These are phyloP conservation scores for Crenichthys baileyi DNA, from an alignment of 2,797 vertebrate species.

Conservation along the genomic window DNA sequence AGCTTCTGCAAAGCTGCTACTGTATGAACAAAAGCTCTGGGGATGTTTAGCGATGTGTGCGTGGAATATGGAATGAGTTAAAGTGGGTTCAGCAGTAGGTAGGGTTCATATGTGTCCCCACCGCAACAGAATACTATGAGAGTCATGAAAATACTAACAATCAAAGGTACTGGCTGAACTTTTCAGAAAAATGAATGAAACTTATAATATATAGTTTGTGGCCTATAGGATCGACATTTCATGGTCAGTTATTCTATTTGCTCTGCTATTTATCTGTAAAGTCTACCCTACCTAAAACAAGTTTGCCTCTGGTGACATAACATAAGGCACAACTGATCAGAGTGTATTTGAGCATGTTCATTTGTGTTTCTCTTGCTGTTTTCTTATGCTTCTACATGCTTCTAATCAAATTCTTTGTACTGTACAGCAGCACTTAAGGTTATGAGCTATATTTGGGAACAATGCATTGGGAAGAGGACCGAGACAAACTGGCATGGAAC, in stretches of 20 bases:
- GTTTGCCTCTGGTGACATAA: neutral
- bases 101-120: constrained; percentile 4
- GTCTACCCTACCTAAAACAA: neutral
- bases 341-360: neutral
- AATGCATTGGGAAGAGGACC: neutral
- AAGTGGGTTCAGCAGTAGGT: neutral
- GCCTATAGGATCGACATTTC: neutral
- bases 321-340: neutral
- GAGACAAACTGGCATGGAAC: neutral
- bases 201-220: neutral
- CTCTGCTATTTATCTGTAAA: neutral
- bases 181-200: neutral
- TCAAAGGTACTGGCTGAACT: neutral
- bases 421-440: neutral
- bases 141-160: neutral
- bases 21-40: constrained; percentile 44
- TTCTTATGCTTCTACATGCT: neutral
- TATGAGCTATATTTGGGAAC: neutral
- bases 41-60: constrained; percentile 21
- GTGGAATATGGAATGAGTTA: constrained; percentile 23
- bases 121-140: neutral
- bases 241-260: neutral
- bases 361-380: neutral
- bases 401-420: neutral
- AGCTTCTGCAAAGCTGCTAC: constrained; percentile 52